Evolutionary conservation across 2,888 invertebrate species (phyloP), one percentile per base, ranked within the genome.

Genomic region (Cantharis nigra): DNA sequence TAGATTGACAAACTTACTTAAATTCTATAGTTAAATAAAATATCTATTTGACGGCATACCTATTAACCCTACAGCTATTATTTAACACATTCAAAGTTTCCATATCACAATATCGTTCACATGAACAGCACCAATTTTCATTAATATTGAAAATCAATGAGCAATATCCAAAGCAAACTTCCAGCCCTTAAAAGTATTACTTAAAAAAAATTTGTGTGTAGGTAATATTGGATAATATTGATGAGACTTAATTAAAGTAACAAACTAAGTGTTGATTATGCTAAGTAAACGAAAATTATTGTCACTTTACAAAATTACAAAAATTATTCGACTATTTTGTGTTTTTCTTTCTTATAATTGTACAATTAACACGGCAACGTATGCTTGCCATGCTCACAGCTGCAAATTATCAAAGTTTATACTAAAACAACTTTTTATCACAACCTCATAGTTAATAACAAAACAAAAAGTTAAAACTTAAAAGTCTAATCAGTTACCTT

Each of bases 81-180:
- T 70, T 74, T 81, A 82, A 80, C 82, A 82, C 84, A 84, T 77
- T 76, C 79, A 79, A 73, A 80, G 78, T 85, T 85, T 85, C 85
- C 85, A 85, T 86, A 86, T 86, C 81, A 81, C 81, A 81, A 78
- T 79, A 80, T 81, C 80, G 79, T 81, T 81, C 77, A 78, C 79
- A 79, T 75, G 74, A 78, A 78, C 79, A 79, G 79, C 79, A 79
- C 79, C 79, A 79, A 76, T 78, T 79, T 75, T 78, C 72, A 71
- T 78, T 78, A 72, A 74, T 79, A 70, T 72, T 70, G 71, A 76
- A 79, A 79, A 75, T 77, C 75, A 77, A 77, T 77, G 73, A 75
- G 75, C 72, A 79, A 79, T 72, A 70, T 76, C 71, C 73, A 70
- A 78, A 76, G 73, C 71, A 73, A 78, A 72, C 63, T 75, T 70